Conservation (phyloP, 2,797 vertebrate species). For the Gambelia wislizenii region DNA sequence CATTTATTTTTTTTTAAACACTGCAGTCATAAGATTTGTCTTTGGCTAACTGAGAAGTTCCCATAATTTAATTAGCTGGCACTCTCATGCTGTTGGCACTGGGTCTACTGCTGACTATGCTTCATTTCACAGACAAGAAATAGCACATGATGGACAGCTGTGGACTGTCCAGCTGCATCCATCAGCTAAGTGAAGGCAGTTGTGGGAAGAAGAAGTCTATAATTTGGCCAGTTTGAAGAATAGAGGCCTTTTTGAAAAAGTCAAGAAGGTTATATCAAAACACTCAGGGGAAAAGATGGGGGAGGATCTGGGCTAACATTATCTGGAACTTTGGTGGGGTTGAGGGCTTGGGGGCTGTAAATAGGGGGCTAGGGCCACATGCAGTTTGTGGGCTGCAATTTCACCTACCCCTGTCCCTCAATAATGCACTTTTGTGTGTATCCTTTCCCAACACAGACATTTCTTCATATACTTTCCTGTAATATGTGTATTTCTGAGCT, state of each 20-base stretch:
- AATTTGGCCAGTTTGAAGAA: background rate
- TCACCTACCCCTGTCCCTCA: background rate
- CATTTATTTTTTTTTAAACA: background rate
- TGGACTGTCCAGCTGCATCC: background rate
- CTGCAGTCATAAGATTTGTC: background rate
- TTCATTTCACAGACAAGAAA: background rate
- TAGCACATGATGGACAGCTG: constrained; percentile 27
- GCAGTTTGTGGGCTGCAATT: too few species aligned
- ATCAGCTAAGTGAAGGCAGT: background rate
- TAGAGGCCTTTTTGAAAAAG: background rate
- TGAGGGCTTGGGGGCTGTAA: too few species aligned
- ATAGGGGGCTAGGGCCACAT: too few species aligned
- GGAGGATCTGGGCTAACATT: background rate
- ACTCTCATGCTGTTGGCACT: background rate
- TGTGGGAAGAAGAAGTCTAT: background rate
- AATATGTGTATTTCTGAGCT: background rate
- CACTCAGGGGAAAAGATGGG: background rate
- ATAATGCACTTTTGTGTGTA: background rate
- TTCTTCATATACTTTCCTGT: background rate
- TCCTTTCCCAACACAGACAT: background rate
- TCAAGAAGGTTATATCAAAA: background rate
- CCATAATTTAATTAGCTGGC: background rate
- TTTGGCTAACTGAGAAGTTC: constrained; percentile 2
- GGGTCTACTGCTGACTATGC: background rate
- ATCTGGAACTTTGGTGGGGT: background rate